Evolutionary conservation across 2,888 invertebrate genomes (phyloP).

Genomic region (Ametastegia equiseti): DNA sequence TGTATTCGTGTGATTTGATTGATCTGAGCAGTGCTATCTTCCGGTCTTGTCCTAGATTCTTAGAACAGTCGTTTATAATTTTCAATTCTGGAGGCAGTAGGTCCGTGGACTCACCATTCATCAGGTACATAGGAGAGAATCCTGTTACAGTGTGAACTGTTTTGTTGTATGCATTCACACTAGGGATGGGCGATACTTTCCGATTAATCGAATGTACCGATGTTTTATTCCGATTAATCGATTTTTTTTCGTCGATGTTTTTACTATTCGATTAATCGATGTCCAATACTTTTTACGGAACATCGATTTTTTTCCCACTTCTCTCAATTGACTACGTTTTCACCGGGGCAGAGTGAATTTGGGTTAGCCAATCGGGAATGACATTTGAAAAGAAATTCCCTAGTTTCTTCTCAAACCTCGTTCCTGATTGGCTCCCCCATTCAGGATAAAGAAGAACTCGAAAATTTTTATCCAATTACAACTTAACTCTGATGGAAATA

Average conservation of each 20-base stretch:
- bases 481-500: too few species aligned
- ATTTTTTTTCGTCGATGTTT: too few species aligned
- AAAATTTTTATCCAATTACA: too few species aligned
- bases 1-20: conserved; percentile 27
- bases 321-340: too few species aligned
- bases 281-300: background rate
- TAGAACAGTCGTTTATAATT: background rate
- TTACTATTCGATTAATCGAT: background rate
- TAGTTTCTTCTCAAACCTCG: too few species aligned
- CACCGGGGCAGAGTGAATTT: too few species aligned
- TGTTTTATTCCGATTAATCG: background rate
- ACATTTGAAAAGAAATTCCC: too few species aligned
- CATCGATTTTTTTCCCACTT: background rate
- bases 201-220: conserved; percentile 1
- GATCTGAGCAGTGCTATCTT: conserved; percentile 9
- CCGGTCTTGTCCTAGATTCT: conserved; percentile 26
- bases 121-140: conserved; percentile 28
- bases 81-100: conserved; percentile 12
- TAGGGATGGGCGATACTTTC: background rate
- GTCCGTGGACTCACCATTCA: conserved; percentile 7
- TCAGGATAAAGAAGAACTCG: too few species aligned
- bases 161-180: conserved; percentile 45
- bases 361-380: too few species aligned
- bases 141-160: conserved; percentile 38
- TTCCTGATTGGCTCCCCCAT: too few species aligned